Evolutionary conservation across 2,888 invertebrate species (phyloP), one percentile per base, ranked within the genome.

Genomic region (Candidula unifasciata): DNA sequence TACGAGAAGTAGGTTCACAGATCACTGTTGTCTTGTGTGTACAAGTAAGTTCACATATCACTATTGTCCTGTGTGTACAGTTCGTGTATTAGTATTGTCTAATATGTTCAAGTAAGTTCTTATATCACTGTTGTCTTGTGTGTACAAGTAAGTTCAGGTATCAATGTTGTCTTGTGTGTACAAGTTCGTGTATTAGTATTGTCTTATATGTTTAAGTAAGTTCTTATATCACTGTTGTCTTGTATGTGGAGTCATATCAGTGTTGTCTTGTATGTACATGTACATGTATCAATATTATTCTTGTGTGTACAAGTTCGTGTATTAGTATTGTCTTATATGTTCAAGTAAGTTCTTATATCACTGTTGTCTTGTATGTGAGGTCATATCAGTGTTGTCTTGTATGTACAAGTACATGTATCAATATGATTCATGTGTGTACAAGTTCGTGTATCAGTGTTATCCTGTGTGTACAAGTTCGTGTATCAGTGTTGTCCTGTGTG

Each of bases 11-110:
- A 73, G 37, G 13, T 35, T 44, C 44, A 27, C 37, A 5, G 37
- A 64, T 44, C 16, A 35, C 21, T 82, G 82, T 64, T 82, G 82
- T n/a, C 73, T 60, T 37, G 57, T 54, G n/a, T 82, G 82, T 60
- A 74, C 24, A 21, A 74, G 37, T 44, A 13, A 44, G 44, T 66
- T 44, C 44, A 27, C 37, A 5, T 37, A 64, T 44, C 16, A 35
- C 21, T 82, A 74, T 74, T 82, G 74, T n/a, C 60, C 73, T 37
- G 57, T 33, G 37, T 82, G 74, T 44, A 74, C 35, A 21, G 64
- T n/a, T n/a, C n/a, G n/a, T n/a, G n/a, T n/a, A n/a, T n/a, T n/a
- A n/a, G n/a, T n/a, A n/a, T n/a, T n/a, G n/a, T n/a, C n/a, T n/a
- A n/a, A n/a, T n/a, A n/a, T n/a, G n/a, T n/a, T n/a, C 27, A 82